Percentiles rank a stretch among this genome's conserved stretches.
Evolutionary conservation across 2,888 invertebrate species (phyloP).

Genomic region (Erebia epiphron): DNA sequence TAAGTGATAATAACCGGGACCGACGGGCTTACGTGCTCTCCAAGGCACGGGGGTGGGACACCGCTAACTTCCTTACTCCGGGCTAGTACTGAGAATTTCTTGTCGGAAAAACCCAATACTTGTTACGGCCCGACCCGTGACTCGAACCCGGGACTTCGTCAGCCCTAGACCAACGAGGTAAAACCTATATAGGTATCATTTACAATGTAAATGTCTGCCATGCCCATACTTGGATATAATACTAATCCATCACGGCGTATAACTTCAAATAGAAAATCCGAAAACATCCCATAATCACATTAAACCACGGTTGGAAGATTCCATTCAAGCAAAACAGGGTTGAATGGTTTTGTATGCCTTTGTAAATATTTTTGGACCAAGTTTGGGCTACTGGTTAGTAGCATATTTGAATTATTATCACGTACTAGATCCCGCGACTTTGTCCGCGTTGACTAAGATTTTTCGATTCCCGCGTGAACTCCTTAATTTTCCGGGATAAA

Average conservation of each 20-base stretch:
- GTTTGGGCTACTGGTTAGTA: slow-evolving; percentile 12
- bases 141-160: too few relatives aligned
- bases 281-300: slow-evolving; percentile 40
- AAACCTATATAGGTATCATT: slow-evolving; percentile 5
- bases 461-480: background rate
- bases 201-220: slow-evolving; percentile 1
- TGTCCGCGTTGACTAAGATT: background rate
- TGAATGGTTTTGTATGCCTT: slow-evolving; percentile 26
- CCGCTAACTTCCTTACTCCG: too few relatives aligned
- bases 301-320: slow-evolving; percentile 33
- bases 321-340: slow-evolving; percentile 31
- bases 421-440: background rate
- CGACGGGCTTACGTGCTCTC: too few relatives aligned
- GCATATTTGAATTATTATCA: background rate
- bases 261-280: slow-evolving; percentile 31
- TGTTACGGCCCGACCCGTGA: too few relatives aligned
- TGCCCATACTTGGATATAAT: slow-evolving; percentile 6
- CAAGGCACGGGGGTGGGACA: too few relatives aligned
- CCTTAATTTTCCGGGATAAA: too few relatives aligned
- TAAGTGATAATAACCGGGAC: too few relatives aligned
- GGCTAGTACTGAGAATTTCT: too few relatives aligned
- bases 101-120: too few relatives aligned
- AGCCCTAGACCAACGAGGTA: too few relatives aligned
- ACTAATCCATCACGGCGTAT: slow-evolving; percentile 39
- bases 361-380: background rate